phyloP scores from a whole-genome alignment of 2,797 vertebrate species.

The Danionella dracula region DNA sequence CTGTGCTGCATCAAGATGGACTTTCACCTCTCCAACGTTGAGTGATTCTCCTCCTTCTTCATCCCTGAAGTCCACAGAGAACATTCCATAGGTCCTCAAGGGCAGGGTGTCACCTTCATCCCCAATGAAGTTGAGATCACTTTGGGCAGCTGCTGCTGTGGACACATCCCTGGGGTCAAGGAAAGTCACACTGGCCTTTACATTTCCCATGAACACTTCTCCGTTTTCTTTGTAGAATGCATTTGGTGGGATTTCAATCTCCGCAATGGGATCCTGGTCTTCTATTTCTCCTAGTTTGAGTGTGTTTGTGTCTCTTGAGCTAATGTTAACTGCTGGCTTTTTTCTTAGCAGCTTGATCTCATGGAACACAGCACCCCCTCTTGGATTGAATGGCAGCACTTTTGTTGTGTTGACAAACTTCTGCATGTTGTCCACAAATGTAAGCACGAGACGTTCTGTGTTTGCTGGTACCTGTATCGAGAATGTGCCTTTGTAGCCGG shows the following conservation, averaged over 20 bases:
- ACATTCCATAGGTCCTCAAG: conserved; percentile 94
- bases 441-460: conserved; percentile 87
- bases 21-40: conserved; percentile 88
- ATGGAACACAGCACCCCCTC: conserved; percentile 88
- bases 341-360: conserved; percentile 89
- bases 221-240: conserved; percentile 89
- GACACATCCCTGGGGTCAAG: conserved; percentile 89
- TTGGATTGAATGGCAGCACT: conserved; percentile 88
- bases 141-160: conserved; percentile 81
- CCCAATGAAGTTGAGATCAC: conserved; percentile 89
- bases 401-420: conserved; percentile 98
- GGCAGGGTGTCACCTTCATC: conserved; percentile 87
- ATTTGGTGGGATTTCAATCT: conserved; percentile 87
- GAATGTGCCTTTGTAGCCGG: conserved; percentile 96
- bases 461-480: conserved; percentile 84
- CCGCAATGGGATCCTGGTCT: conserved; percentile 81
- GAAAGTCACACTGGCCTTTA: conserved; percentile 92
- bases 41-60: conserved; percentile 79
- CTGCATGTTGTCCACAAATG: conserved; percentile 91
- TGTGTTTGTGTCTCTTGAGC: conserved; percentile 76
- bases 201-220: conserved; percentile 84
- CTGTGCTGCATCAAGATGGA: conserved; percentile 85
- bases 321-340: conserved; percentile 78
- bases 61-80: conserved; percentile 89
- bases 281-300: conserved; percentile 83